Percentiles rank a stretch among this genome's conserved stretches.
These are phyloP conservation scores for Parambassis ranga DNA, from an alignment of 2,797 vertebrate genomes.

Conservation along the genomic window DNA sequence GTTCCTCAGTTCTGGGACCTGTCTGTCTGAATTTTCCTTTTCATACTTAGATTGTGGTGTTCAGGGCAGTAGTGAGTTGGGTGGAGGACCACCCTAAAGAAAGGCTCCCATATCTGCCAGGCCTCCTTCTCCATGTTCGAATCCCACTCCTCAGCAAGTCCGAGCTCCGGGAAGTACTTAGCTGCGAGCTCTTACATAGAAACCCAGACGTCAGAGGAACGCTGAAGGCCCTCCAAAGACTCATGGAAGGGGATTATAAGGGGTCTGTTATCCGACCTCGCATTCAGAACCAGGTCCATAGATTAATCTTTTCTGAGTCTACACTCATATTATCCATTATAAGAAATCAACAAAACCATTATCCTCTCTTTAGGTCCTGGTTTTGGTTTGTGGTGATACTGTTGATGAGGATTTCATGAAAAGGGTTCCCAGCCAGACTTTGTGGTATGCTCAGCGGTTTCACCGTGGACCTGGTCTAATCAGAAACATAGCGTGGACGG, in stretches of 20 bases:
- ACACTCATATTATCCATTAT: too few species aligned
- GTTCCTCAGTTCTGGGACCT: too few species aligned
- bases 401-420: conserved; percentile 72
- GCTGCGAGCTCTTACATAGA: not conserved
- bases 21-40: not conserved
- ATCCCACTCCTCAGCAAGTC: conserved; percentile 11
- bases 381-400: conserved; percentile 82
- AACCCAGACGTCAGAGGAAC: not conserved
- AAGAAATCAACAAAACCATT: not conserved
- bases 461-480: conserved; percentile 70
- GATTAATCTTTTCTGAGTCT: not conserved
- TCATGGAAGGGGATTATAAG: conserved; percentile 9
- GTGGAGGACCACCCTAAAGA: conserved; percentile 27
- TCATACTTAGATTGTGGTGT: conserved; percentile 12
- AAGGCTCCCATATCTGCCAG: not conserved
- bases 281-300: not conserved
- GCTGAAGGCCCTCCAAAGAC: not conserved
- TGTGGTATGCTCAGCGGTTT: conserved; percentile 83
- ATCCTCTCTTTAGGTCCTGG: conserved; percentile 7
- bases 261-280: conserved; percentile 9
- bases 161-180: conserved; percentile 23
- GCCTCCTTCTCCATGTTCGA: conserved; percentile 12
- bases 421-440: conserved; percentile 71
- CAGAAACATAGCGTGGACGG: conserved; percentile 72
- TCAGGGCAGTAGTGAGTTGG: conserved; percentile 22